Conservation (phyloP, 1,140 invertebrate species). For the Brachionus koreanus region DNA sequence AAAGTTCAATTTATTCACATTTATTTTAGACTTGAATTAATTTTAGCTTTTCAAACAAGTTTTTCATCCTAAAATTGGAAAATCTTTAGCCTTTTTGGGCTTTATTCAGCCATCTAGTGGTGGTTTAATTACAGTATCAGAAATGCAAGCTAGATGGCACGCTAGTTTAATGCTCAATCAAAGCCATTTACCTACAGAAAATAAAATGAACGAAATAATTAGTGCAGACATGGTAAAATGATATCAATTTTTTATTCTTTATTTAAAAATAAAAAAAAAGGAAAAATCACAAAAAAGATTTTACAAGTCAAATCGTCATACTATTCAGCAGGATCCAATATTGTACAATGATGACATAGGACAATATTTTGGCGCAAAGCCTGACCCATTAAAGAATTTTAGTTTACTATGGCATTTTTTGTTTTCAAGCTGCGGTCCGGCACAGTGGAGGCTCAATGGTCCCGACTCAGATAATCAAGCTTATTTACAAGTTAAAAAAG, state of each 20-base stretch:
- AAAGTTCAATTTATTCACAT: neutral
- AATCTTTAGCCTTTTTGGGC: slow-evolving; percentile 53
- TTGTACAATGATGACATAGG: slow-evolving; percentile 54
- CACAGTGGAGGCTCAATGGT: slow-evolving; percentile 36
- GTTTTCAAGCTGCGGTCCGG: slow-evolving; percentile 40
- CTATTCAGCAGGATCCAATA: slow-evolving; percentile 55
- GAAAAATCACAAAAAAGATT: slow-evolving; percentile 46
- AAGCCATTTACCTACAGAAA: slow-evolving; percentile 49
- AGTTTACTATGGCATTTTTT: slow-evolving; percentile 49
- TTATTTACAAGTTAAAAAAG: neutral
- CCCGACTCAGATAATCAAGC: neutral
- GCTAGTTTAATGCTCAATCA: slow-evolving; percentile 49
- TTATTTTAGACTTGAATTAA: neutral
- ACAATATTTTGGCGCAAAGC: slow-evolving; percentile 52
- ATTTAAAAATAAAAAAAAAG: neutral
- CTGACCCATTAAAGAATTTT: slow-evolving; percentile 49
- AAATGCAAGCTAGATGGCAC: slow-evolving; percentile 56
- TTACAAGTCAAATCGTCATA: slow-evolving; percentile 51
- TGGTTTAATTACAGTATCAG: slow-evolving; percentile 53
- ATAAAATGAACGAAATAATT: slow-evolving; percentile 50
- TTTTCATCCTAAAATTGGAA: slow-evolving; percentile 51
- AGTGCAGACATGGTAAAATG: slow-evolving; percentile 46
- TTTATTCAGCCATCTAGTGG: slow-evolving; percentile 56
- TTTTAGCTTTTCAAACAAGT: slow-evolving; percentile 54
- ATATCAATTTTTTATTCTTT: neutral